Conservation (phyloP, 2,888 invertebrate species). For the Phaonia tiefii region DNA sequence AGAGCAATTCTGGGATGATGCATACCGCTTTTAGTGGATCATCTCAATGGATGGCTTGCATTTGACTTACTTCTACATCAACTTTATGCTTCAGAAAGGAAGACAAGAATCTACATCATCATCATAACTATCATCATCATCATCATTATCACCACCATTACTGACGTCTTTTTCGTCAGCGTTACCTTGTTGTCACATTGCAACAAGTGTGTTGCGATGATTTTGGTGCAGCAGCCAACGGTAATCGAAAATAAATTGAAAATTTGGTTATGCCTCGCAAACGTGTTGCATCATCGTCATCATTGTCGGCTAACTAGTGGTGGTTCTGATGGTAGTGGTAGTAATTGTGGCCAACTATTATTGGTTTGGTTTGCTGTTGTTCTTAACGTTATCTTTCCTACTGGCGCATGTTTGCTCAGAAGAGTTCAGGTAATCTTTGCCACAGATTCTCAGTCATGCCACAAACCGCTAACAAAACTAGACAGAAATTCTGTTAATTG, state of each 20-base stretch:
- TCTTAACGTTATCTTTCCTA: slow-evolving; percentile 2
- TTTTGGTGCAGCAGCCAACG: slow-evolving; percentile 43
- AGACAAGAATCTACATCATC: neutral
- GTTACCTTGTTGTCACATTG: no score
- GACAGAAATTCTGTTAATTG: slow-evolving; percentile 22
- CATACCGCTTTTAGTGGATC: neutral
- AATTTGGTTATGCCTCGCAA: slow-evolving; percentile 40
- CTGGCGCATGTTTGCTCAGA: neutral
- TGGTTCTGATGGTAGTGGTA: no score
- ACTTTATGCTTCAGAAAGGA: slow-evolving; percentile 50
- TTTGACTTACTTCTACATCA: slow-evolving; percentile 52
- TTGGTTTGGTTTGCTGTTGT: neutral
- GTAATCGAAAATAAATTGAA: slow-evolving; percentile 64
- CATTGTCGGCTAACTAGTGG: neutral
- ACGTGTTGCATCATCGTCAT: slow-evolving; percentile 9
- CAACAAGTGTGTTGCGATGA: neutral
- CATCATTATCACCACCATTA: neutral
- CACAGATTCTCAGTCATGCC: no score
- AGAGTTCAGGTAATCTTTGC: neutral
- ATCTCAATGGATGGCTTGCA: neutral
- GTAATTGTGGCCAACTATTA: neutral
- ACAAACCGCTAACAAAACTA: neutral
- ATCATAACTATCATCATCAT: neutral
- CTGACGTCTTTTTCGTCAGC: no score
- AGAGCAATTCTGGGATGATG: neutral